Percentiles rank a stretch among this genome's conserved stretches.
These are phyloP conservation scores for Metaphire vulgaris DNA, from an alignment of 1,140 invertebrate genomes.

Conservation along the genomic window DNA sequence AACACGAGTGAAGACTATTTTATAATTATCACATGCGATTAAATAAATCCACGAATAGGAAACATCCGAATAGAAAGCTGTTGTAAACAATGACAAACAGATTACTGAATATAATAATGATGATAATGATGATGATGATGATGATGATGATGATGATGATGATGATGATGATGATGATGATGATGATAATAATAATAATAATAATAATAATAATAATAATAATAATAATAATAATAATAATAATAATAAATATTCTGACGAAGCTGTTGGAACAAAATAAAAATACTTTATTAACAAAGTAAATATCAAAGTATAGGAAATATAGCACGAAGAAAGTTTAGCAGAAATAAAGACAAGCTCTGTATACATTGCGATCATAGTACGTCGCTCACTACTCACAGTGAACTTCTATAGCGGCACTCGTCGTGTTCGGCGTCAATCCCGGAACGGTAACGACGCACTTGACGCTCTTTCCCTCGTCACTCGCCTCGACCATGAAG, in stretches of 20 bases:
- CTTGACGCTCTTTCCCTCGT: not conserved
- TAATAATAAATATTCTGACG: not conserved
- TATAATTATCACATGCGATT: too few relatives aligned
- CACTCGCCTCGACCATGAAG: not conserved
- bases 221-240: not conserved
- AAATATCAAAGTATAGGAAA: too few relatives aligned
- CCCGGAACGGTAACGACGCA: not conserved
- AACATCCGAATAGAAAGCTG: too few relatives aligned
- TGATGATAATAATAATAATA: not conserved
- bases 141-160: slow-evolving; percentile 3
- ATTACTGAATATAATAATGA: not conserved
- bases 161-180: slow-evolving; percentile 2
- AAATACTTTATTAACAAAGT: too few relatives aligned
- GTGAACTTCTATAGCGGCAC: not conserved
- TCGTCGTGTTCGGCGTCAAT: not conserved
- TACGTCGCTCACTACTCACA: too few relatives aligned
- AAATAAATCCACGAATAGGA: too few relatives aligned
- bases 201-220: not conserved
- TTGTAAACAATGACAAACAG: too few relatives aligned
- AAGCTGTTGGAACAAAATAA: not conserved
- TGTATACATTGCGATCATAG: too few relatives aligned
- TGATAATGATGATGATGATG: slow-evolving; percentile 1
- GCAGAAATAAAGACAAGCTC: too few relatives aligned
- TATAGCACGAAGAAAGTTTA: too few relatives aligned
- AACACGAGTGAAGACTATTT: too few relatives aligned